Evolutionary conservation across 2,797 vertebrate species (phyloP).

Genomic region (Sebastes kiyomatsui): DNA sequence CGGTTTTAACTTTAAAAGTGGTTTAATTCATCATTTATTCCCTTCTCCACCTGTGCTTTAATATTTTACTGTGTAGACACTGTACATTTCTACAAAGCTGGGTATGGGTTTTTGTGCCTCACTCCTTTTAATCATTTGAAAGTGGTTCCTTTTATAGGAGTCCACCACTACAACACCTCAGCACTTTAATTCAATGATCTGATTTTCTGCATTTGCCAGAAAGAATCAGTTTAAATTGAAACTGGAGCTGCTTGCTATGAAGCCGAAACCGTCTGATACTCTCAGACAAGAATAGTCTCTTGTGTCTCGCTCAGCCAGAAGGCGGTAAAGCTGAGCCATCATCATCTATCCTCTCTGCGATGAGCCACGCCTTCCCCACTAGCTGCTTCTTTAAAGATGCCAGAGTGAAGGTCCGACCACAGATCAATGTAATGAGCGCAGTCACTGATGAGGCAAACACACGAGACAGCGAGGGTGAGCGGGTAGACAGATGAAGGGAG

Average conservation of each 20-base stretch:
- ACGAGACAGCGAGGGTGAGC: background rate
- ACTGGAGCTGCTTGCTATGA: background rate
- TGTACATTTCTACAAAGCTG: slow-evolving; percentile 11
- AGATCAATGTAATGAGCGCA: slow-evolving; percentile 52
- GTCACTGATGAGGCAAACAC: slow-evolving; percentile 44
- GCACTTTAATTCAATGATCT: slow-evolving; percentile 3
- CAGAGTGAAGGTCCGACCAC: slow-evolving; percentile 37
- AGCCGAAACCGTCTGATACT: background rate
- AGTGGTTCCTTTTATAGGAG: slow-evolving; percentile 4
- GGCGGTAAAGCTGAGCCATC: background rate
- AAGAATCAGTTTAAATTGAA: slow-evolving; percentile 15
- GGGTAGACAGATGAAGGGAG: slow-evolving; percentile 22
- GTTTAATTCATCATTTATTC: slow-evolving; percentile 15
- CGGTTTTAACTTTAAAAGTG: background rate
- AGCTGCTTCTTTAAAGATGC: slow-evolving; percentile 48
- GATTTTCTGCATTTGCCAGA: slow-evolving; percentile 13
- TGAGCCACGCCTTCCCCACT: slow-evolving; percentile 18
- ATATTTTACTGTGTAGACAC: background rate
- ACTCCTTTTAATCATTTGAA: slow-evolving; percentile 15
- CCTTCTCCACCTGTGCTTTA: background rate
- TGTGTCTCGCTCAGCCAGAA: background rate
- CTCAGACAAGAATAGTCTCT: background rate
- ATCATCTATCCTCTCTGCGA: slow-evolving; percentile 8
- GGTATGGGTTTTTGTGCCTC: background rate
- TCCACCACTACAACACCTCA: background rate